These are phyloP conservation scores for Hydrolagus colliei DNA, from an alignment of 2,797 vertebrate genomes.

Conservation along the genomic window DNA sequence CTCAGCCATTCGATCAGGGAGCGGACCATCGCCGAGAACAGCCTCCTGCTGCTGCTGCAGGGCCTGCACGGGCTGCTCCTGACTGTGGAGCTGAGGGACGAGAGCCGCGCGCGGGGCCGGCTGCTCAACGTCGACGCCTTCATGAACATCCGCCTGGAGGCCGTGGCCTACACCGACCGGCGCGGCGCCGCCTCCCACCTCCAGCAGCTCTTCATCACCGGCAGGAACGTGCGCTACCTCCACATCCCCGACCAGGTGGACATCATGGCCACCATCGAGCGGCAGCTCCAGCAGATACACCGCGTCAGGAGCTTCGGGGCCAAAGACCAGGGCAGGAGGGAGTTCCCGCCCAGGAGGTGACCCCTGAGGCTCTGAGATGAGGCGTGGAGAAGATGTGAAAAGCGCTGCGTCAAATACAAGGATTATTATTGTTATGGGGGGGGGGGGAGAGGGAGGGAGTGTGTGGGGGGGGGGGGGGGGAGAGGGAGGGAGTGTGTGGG, in stretches of 20 bases:
- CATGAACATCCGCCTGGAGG: conserved; percentile 82
- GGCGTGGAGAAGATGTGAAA: too few species aligned
- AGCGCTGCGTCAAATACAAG: too few species aligned
- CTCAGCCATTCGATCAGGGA: conserved; percentile 76
- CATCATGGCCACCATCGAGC: conserved; percentile 72
- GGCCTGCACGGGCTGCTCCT: conserved; percentile 74
- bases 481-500: too few species aligned
- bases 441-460: too few species aligned
- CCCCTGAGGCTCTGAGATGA: too few species aligned
- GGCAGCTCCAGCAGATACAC: conserved; percentile 74
- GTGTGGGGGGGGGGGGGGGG: too few species aligned
- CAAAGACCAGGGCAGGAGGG: conserved; percentile 66
- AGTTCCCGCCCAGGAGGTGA: conserved; percentile 47
- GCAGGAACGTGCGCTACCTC: conserved; percentile 82
- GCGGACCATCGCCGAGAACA: conserved; percentile 87
- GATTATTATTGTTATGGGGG: too few species aligned
- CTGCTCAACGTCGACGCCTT: conserved; percentile 85
- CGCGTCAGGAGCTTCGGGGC: conserved; percentile 71
- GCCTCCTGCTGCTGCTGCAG: conserved; percentile 84
- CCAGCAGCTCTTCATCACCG: conserved; percentile 79
- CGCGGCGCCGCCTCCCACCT: conserved; percentile 54
- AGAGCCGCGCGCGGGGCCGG: conserved; percentile 71
- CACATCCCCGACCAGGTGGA: conserved; percentile 84
- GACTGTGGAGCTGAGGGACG: conserved; percentile 84
- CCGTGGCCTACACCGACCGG: conserved; percentile 71